Evolutionary conservation across 2,113 vertebrate genomes (phyloP), one percentile per base, ranked within the genome.

Genomic region (Chaetodon auriga): DNA sequence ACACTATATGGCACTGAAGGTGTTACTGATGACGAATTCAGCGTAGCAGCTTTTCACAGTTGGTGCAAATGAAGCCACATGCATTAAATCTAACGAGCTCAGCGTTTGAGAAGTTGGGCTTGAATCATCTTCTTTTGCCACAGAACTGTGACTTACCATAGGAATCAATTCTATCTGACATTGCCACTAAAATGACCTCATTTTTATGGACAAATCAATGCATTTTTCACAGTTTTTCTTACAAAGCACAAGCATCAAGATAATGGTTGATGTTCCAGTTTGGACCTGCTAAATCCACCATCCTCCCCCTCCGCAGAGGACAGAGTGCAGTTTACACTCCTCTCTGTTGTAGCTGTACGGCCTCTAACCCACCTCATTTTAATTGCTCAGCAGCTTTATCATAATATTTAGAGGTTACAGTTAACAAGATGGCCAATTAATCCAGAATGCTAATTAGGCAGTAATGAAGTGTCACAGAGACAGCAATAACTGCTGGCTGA

Each of bases 351-450:
- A 66, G 75, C 25, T 68, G 38, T 13, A 43, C 49, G 16, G 81
- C 78, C 65, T 87, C 81, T 72, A 86, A 86, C 68, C 61, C 72
- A 57, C 58, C 78, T 89, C 76, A 14, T 78, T 90, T 88, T 88
- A 91, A 92, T 91, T 90, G 83, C 86, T 87, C 79, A 36, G 84
- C 82, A 83, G 84, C 75, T 86, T 92, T 90, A 87, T 90, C 87
- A 93, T 83, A 92, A 91, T 83, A 91, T 92, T 93, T 88, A 83
- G 88, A 92, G 93, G 89, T 92, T 93, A 91, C 83, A 86, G 82
- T 90, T 85, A 92, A 92, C 89, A 92, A 88, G 88, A 90, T 78
- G 75, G 87, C 72, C 81, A 94, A 93, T 94, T 94, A 93, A 91
- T 90, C 62, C 85, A 13, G 83, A 86, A 90, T 87, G 87, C 83